A percentile compares a stretch with the other conserved stretches of the same genome.
phyloP scores from a whole-genome alignment of 2,797 vertebrate genomes.

The Knipowitschia caucasica region DNA sequence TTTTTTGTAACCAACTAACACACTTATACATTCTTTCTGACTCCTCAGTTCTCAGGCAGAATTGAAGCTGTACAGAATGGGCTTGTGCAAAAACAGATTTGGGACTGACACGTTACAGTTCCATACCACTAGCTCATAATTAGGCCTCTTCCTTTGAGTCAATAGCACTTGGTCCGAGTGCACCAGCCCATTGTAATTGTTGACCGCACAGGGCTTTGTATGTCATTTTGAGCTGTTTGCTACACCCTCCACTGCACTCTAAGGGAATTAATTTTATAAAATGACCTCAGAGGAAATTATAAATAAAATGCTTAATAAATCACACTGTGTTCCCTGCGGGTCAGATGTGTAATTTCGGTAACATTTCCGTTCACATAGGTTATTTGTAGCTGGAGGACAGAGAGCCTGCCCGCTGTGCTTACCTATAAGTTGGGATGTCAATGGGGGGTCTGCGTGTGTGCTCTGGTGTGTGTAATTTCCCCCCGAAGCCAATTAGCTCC shows the following conservation, averaged over 20 bases:
- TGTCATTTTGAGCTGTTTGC: slow-evolving; percentile 21
- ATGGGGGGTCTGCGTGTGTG: slow-evolving; percentile 45
- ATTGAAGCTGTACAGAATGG: slow-evolving; percentile 23
- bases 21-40: neutral
- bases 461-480: slow-evolving; percentile 17
- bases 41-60: slow-evolving; percentile 17
- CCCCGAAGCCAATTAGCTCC: slow-evolving; percentile 68
- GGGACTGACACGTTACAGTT: slow-evolving; percentile 39
- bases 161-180: slow-evolving; percentile 28
- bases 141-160: slow-evolving; percentile 29
- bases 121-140: slow-evolving; percentile 37
- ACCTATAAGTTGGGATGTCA: slow-evolving; percentile 31
- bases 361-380: slow-evolving; percentile 53
- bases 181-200: slow-evolving; percentile 27
- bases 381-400: slow-evolving; percentile 47
- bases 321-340: slow-evolving; percentile 7
- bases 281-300: neutral
- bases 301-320: slow-evolving; percentile 11
- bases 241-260: slow-evolving; percentile 6
- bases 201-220: slow-evolving; percentile 25
- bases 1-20: neutral
- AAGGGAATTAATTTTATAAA: neutral
- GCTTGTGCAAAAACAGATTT: slow-evolving; percentile 27
- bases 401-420: slow-evolving; percentile 44
- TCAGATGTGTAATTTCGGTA: slow-evolving; percentile 28